Base-by-base conservation (phyloP, 2,888 invertebrate genomes). In the Urechis unicinctus region DNA sequence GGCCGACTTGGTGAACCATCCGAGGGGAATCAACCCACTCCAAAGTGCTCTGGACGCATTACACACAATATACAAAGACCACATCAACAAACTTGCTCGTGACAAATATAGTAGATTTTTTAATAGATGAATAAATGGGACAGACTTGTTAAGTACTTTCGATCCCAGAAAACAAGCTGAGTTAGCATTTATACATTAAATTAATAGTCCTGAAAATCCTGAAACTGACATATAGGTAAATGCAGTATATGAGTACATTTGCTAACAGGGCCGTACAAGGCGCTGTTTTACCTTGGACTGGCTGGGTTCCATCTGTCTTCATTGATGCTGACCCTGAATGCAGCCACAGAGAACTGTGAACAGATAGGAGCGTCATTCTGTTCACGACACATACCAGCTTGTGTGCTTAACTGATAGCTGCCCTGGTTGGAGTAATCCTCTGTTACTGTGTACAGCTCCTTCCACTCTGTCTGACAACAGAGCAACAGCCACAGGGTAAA, bases 21-120 rank as follows among this genome's bases (percentile, higher is more conserved):
- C 53, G 26, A 53, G 31, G n/a, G 53, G 53, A 6, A 53, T 47
- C n/a, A 41, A 4, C 5, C 21, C 21, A 24, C 53, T 53, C 47
- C 47, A 53, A 4, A 53, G 29, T 5, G 47, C 25, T 25, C 53
- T 48, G 28, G 9, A n/a, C n/a, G n/a, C n/a, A n/a, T n/a, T n/a
- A n/a, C n/a, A n/a, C n/a, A n/a, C n/a, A n/a, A n/a, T n/a, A n/a
- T n/a, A n/a, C n/a, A n/a, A n/a, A n/a, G n/a, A n/a, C n/a, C n/a
- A n/a, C n/a, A n/a, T n/a, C n/a, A n/a, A n/a, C n/a, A n/a, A n/a
- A n/a, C n/a, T n/a, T n/a, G n/a, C n/a, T n/a, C n/a, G n/a, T n/a
- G n/a, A n/a, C n/a, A n/a, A n/a, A n/a, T n/a, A n/a, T n/a, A n/a
- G n/a, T n/a, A n/a, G n/a, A n/a, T n/a, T n/a, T n/a, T n/a, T n/a